A percentile compares a stretch with the other conserved stretches of the same genome.
Conservation (phyloP, 2,888 invertebrate genomes). For the Holacanthella duospinosa region DNA sequence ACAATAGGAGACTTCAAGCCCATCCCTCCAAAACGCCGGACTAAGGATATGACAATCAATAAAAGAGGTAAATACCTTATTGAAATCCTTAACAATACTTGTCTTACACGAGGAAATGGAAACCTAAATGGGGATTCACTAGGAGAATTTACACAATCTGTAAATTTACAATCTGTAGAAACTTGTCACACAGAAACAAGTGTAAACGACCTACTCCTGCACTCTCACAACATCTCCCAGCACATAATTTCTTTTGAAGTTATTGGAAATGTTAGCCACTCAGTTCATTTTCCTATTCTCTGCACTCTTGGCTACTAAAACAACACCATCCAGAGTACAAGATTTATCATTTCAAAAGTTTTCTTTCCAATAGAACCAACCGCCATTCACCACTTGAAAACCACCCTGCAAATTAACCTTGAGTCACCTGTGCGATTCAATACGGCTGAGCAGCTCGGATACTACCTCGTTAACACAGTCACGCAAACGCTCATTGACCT, state of each 20-base stretch:
- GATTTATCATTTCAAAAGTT: neutral
- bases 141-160: neutral
- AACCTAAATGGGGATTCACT: neutral
- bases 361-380: neutral
- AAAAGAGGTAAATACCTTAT: neutral
- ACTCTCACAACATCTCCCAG: neutral
- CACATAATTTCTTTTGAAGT: neutral
- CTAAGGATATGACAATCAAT: neutral
- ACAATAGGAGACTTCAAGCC: too few relatives aligned
- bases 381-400: too few relatives aligned
- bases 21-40: too few relatives aligned
- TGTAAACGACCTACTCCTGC: neutral
- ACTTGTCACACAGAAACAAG: neutral
- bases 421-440: neutral
- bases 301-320: neutral
- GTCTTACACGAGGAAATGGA: neutral
- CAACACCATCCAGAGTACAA: neutral
- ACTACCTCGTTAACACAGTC: neutral
- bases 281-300: neutral
- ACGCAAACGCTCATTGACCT: neutral
- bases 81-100: neutral
- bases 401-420: too few relatives aligned
- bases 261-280: neutral
- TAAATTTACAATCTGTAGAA: too few relatives aligned
- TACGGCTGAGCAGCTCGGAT: neutral